phyloP scores from a whole-genome alignment of 2,113 vertebrate genomes.

The Promerops cafer region DNA sequence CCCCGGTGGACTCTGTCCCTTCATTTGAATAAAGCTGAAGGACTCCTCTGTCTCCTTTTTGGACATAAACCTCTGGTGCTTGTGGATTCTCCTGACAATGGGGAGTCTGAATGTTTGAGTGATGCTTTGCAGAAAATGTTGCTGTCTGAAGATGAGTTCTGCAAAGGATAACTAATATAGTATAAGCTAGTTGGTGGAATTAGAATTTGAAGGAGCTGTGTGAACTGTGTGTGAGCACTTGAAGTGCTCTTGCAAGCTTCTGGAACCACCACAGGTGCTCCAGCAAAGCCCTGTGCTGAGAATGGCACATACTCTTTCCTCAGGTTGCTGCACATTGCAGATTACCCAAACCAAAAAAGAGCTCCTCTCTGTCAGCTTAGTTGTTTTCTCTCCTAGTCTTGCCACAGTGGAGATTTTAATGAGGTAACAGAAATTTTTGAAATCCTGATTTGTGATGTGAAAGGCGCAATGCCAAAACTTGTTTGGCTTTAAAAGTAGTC shows the following conservation, averaged over 20 bases:
- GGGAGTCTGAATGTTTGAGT: not conserved
- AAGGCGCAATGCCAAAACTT: not conserved
- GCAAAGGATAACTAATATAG: not conserved
- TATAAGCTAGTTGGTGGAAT: not conserved
- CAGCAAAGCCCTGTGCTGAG: not conserved
- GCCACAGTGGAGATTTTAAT: not conserved
- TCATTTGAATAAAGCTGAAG: fast-evolving
- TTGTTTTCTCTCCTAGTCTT: not conserved
- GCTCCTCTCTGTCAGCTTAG: not conserved
- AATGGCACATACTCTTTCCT: not conserved
- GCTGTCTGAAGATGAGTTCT: not conserved
- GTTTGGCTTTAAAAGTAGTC: not conserved
- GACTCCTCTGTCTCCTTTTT: not conserved
- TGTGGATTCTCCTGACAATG: not conserved
- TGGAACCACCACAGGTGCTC: not conserved
- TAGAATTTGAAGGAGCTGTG: not conserved
- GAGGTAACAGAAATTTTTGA: not conserved
- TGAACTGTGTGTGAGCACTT: too few relatives aligned
- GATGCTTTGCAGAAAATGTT: not conserved
- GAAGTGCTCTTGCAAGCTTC: not conserved
- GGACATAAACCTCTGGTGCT: not conserved
- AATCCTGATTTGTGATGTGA: not conserved
- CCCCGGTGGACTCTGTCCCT: not conserved
- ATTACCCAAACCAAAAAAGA: not conserved
- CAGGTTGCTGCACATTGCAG: not conserved